A percentile compares a stretch with the other conserved stretches of the same genome.
Conservation (phyloP, 2,113 vertebrate genomes). For the Sigmodon hispidus region DNA sequence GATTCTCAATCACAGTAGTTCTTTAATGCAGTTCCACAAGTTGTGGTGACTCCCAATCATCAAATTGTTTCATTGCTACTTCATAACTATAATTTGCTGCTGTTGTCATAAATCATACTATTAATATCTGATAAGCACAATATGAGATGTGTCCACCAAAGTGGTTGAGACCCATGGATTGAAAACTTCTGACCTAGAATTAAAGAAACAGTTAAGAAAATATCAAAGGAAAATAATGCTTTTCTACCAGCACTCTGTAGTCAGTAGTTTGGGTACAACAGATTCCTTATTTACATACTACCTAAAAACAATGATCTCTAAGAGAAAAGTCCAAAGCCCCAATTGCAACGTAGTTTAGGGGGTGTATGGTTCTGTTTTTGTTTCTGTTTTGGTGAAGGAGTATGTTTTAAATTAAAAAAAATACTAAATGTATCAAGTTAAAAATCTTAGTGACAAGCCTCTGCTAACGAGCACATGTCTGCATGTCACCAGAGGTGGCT, state of each 20-base stretch:
- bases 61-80: background rate
- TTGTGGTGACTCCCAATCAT: too few species aligned
- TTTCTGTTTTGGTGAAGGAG: slow-evolving; percentile 12
- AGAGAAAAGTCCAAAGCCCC: background rate
- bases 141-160: background rate
- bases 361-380: background rate
- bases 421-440: slow-evolving; percentile 54
- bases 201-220: background rate
- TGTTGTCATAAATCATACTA: background rate
- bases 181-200: background rate
- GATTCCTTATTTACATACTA: background rate
- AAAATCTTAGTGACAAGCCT: slow-evolving; percentile 69
- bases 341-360: background rate
- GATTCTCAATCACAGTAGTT: accelerated
- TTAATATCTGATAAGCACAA: background rate
- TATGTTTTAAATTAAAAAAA: slow-evolving; percentile 46
- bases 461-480: slow-evolving; percentile 73
- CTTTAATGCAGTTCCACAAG: background rate
- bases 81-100: background rate
- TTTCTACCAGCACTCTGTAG: background rate
- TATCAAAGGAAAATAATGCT: background rate
- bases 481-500: slow-evolving; percentile 66
- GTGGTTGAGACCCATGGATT: background rate
- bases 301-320: background rate
- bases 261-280: background rate